Conservation (phyloP, 2,888 invertebrate species). For the Andrena marginata region DNA sequence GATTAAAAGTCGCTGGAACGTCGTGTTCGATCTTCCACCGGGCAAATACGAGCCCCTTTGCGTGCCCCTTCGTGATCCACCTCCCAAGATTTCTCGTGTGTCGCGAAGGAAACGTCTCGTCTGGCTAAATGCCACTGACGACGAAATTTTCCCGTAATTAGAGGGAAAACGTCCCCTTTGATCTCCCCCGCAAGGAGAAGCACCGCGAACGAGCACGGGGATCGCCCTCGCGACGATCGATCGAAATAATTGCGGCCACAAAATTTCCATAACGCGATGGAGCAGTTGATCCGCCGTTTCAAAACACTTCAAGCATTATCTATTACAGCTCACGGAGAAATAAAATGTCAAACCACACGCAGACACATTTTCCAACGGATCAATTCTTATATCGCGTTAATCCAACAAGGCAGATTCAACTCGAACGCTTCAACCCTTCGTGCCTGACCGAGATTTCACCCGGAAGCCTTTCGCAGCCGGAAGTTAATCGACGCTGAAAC, state of each 20-base stretch:
- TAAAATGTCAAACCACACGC: too few relatives aligned
- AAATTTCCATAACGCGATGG: constrained; percentile 48
- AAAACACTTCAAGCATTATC: too few relatives aligned
- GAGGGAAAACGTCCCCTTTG: constrained; percentile 60
- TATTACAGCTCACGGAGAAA: too few relatives aligned
- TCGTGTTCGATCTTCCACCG: constrained; percentile 15
- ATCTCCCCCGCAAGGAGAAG: constrained; percentile 46
- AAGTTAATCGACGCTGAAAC: constrained; percentile 70
- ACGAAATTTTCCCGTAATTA: constrained; percentile 65
- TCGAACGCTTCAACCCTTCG: neutral
- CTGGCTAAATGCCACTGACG: constrained; percentile 49
- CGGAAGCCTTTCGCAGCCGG: constrained; percentile 56
- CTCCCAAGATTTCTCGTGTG: constrained; percentile 20
- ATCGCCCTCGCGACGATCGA: constrained; percentile 45
- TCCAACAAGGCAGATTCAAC: too few relatives aligned
- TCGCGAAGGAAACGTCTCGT: constrained; percentile 45
- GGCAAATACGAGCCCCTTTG: constrained; percentile 16
- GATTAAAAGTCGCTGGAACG: constrained; percentile 2
- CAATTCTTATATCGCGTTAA: too few relatives aligned
- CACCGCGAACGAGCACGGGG: constrained; percentile 48
- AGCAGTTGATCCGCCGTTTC: neutral
- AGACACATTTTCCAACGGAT: too few relatives aligned
- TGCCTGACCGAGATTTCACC: constrained; percentile 52
- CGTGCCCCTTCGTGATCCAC: neutral
- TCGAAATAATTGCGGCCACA: constrained; percentile 44